Evolutionary conservation across 2,888 invertebrate species (phyloP).

Genomic region (Eugnorisma glareosa): DNA sequence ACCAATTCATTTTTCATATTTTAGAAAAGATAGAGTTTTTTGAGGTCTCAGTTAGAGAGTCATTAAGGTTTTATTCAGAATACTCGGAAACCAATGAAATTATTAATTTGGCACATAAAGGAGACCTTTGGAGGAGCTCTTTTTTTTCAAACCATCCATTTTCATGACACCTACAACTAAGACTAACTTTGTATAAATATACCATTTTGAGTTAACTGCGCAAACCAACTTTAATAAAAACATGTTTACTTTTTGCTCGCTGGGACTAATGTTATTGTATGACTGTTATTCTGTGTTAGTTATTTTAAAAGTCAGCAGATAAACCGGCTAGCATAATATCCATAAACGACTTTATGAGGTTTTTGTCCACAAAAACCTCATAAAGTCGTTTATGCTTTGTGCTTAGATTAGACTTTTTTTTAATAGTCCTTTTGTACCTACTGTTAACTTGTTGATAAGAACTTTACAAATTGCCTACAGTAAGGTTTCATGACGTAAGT

Average conservation of each 20-base stretch:
- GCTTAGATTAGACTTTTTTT: background rate
- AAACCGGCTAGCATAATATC: conserved; percentile 1
- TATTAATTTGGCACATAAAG: background rate
- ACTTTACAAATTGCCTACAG: background rate
- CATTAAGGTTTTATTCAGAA: conserved; percentile 15
- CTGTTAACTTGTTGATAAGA: background rate
- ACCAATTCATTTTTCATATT: background rate
- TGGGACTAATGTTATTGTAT: conserved; percentile 6
- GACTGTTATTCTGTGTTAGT: background rate
- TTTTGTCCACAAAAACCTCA: too few relatives aligned
- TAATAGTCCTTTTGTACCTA: background rate
- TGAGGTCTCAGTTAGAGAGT: background rate
- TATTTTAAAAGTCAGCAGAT: background rate
- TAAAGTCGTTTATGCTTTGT: too few relatives aligned
- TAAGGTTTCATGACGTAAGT: conserved; percentile 7
- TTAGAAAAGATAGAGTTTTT: background rate
- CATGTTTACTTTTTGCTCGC: background rate
- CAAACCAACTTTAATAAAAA: too few relatives aligned
- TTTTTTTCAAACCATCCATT: background rate
- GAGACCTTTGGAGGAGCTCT: too few relatives aligned
- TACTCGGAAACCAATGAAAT: conserved; percentile 9
- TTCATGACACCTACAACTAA: background rate
- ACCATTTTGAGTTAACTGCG: background rate
- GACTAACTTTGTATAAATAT: background rate
- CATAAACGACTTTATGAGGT: background rate